phyloP scores from a whole-genome alignment of 2,888 invertebrate genomes.

The Atherix ibis region DNA sequence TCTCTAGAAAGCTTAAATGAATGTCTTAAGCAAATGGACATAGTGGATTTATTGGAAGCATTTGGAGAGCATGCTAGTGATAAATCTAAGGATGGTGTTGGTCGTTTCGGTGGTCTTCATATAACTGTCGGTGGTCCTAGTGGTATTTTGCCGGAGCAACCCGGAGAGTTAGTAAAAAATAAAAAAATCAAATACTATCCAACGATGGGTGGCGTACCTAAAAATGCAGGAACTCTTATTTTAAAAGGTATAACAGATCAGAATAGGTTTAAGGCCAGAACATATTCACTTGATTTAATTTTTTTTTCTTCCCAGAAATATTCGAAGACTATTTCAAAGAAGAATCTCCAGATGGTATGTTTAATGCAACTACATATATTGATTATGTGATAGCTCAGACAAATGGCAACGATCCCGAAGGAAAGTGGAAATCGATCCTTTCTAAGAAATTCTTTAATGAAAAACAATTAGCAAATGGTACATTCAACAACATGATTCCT shows the following conservation, averaged over 20 bases:
- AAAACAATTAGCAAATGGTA: conserved; percentile 26
- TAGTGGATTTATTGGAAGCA: conserved; percentile 27
- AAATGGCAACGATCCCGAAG: conserved; percentile 24
- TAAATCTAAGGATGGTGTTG: conserved; percentile 16
- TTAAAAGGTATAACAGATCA: conserved; percentile 30
- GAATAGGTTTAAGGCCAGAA: no score
- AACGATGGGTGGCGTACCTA: conserved; percentile 33
- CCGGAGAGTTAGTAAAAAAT: conserved; percentile 21
- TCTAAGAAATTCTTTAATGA: conserved; percentile 21
- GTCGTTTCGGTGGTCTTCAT: conserved; percentile 23
- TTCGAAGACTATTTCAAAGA: conserved; percentile 25
- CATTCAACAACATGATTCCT: conserved; percentile 31
- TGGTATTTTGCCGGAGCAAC: conserved; percentile 25
- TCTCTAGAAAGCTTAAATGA: conserved; percentile 22
- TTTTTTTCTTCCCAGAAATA: conserved; percentile 16
- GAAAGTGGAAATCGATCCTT: conserved; percentile 23
- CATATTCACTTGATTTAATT: conserved; percentile 7
- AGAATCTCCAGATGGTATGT: conserved; percentile 19
- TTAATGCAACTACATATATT: conserved; percentile 20
- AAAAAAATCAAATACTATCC: conserved; percentile 27
- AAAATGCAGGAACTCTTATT: conserved; percentile 34
- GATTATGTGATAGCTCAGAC: conserved; percentile 23
- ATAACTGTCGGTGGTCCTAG: conserved; percentile 29
- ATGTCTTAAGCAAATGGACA: conserved; percentile 26
- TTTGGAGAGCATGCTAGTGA: conserved; percentile 24